phyloP scores from a whole-genome alignment of 2,888 invertebrate genomes.

The Diaphora mendica region DNA sequence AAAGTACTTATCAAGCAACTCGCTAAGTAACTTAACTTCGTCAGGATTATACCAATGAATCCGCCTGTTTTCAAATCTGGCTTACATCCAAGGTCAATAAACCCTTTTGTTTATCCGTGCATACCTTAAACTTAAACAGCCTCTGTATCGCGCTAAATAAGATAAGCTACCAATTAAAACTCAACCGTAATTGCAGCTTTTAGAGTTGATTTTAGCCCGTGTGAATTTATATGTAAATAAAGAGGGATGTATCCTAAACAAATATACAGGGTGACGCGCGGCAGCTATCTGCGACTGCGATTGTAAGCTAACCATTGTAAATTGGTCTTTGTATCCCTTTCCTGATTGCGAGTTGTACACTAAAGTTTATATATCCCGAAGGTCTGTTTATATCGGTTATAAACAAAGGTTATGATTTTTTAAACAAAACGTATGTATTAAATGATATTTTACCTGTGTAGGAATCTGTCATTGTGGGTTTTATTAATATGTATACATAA shows the following conservation, averaged over 20 bases:
- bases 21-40: conserved; percentile 44
- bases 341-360: conserved; percentile 30
- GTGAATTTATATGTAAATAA: conserved; percentile 69
- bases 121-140: conserved; percentile 65
- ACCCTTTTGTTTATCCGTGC: conserved; percentile 72
- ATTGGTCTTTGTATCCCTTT: conserved; percentile 54
- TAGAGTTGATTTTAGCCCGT: conserved; percentile 65
- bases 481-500: too few species aligned
- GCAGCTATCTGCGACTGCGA: conserved; percentile 67
- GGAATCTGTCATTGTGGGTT: conserved; percentile 24
- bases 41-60: conserved; percentile 68
- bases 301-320: conserved; percentile 63
- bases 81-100: conserved; percentile 81
- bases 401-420: conserved; percentile 65
- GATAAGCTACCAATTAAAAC: conserved; percentile 57
- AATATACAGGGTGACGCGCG: conserved; percentile 78
- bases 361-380: conserved; percentile 28
- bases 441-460: conserved; percentile 48
- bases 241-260: conserved; percentile 81
- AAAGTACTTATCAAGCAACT: conserved; percentile 27
- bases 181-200: conserved; percentile 55
- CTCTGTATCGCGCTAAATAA: conserved; percentile 58
- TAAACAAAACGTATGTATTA: conserved; percentile 55
- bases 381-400: conserved; percentile 54
- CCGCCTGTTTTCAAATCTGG: conserved; percentile 72